Percentiles rank a stretch among this genome's conserved stretches.
These are phyloP conservation scores for Lagorchestes hirsutus DNA, from an alignment of 2,797 vertebrate species.

Conservation along the genomic window DNA sequence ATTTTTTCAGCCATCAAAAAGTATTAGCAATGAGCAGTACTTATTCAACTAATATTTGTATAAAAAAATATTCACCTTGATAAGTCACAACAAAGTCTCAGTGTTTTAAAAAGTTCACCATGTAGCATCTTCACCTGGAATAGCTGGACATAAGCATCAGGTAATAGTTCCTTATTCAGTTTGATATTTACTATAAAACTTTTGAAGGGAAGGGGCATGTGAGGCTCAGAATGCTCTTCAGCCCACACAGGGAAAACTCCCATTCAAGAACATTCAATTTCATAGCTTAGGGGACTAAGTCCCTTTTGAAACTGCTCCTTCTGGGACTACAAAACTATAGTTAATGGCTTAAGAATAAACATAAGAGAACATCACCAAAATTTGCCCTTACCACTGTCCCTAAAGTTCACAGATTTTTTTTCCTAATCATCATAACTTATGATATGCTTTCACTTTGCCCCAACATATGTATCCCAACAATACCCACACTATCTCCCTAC, in stretches of 20 bases:
- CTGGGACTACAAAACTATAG: no score
- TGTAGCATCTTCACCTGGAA: not conserved
- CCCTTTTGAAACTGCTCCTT: not conserved
- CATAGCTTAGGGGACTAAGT: not conserved
- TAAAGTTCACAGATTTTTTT: not conserved
- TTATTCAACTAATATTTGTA: not conserved
- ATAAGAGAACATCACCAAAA: not conserved
- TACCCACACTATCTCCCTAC: no score
- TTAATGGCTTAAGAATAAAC: not conserved
- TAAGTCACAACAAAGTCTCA: not conserved
- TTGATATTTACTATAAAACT: not conserved
- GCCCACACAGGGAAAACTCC: not conserved
- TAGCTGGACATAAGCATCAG: not conserved
- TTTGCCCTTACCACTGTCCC: not conserved
- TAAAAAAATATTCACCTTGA: not conserved
- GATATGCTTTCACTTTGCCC: not conserved
- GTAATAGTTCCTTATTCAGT: not conserved
- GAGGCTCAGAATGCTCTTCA: not conserved
- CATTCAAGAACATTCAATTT: not conserved
- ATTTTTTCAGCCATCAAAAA: not conserved
- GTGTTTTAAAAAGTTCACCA: not conserved
- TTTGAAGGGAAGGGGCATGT: not conserved
- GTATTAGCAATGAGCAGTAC: not conserved
- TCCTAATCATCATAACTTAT: not conserved
- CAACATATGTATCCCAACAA: no score